These are phyloP conservation scores for Nephila pilipes DNA, from an alignment of 1,140 invertebrate genomes.

Conservation along the genomic window DNA sequence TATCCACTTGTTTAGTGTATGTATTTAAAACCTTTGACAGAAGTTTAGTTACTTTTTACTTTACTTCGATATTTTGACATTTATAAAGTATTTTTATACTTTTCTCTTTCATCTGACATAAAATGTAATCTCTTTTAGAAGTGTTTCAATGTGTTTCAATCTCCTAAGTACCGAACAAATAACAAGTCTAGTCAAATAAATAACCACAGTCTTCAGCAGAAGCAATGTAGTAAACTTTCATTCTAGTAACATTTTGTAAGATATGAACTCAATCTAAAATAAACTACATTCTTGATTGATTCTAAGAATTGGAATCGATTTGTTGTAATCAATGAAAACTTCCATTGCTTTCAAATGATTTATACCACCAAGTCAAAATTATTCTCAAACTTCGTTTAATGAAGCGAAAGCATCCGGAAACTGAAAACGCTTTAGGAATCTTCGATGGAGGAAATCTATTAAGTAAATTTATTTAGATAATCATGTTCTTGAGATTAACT, in stretches of 20 bases:
- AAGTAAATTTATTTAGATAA: neutral
- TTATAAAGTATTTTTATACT: no score
- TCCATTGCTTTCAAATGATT: neutral
- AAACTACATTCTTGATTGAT: constrained; percentile 3
- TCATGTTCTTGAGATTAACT: neutral
- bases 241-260: neutral
- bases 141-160: no score
- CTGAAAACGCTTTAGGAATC: neutral
- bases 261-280: constrained; percentile 31
- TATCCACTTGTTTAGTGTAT: no score
- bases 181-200: neutral
- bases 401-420: neutral
- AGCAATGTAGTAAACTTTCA: neutral
- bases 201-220: neutral
- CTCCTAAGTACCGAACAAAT: no score
- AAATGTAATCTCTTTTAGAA: no score
- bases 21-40: no score
- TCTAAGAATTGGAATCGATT: constrained; percentile 10
- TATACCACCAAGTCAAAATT: neutral
- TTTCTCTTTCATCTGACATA: no score
- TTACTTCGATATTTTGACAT: no score
- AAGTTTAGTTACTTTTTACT: no score
- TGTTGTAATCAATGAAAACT: constrained; percentile 10
- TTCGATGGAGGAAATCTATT: neutral
- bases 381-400: constrained; percentile 1